Base-by-base conservation (phyloP, 2,888 invertebrate species). In the Branchinecta sandiegonensis region DNA sequence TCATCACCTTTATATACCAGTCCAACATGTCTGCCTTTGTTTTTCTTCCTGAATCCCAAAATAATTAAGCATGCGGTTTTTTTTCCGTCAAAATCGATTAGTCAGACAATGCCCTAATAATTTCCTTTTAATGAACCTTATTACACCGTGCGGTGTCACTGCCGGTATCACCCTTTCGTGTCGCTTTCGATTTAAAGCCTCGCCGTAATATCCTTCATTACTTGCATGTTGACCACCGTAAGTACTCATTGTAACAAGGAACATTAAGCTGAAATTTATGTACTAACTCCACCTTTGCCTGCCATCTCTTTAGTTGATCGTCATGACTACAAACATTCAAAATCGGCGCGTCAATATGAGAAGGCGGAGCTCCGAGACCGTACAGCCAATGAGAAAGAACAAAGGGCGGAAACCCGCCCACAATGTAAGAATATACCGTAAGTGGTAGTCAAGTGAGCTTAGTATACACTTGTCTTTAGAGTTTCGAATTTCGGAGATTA, bases 401-500 rank as follows among this genome's bases (percentile, higher is more conserved):
- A n/a, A 56, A 17, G 23, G n/a, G 23, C n/a, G 23, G 8, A 10
- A 23, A 17, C 2, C 63, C 63, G 63, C 63, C 63, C 11, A 56
- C 63, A 56, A 10, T 56, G 63, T 56, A 56, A 56, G 63, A 56
- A 56, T 56, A 56, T 56, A n/a, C 63, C 14, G 14, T 56, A 56
- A 56, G 63, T 56, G 63, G 63, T 56, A 56, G 63, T 56, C 63
- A 56, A 56, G 63, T 56, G 63, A 56, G 63, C 63, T 56, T 56
- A 56, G 63, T 56, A 56, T 56, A 56, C 63, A 56, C 63, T 56
- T 56, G 63, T 56, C 63, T 56, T 56, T 56, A 56, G 63, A 56
- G 63, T 56, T 56, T 56, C 63, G 63, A 56, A 56, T 56, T 56
- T 56, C 63, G 63, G 23, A 56, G 63, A 56, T 56, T 56, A 56